Evolutionary conservation across 2,113 vertebrate species (phyloP).

Genomic region (Crotophaga sulcirostris): DNA sequence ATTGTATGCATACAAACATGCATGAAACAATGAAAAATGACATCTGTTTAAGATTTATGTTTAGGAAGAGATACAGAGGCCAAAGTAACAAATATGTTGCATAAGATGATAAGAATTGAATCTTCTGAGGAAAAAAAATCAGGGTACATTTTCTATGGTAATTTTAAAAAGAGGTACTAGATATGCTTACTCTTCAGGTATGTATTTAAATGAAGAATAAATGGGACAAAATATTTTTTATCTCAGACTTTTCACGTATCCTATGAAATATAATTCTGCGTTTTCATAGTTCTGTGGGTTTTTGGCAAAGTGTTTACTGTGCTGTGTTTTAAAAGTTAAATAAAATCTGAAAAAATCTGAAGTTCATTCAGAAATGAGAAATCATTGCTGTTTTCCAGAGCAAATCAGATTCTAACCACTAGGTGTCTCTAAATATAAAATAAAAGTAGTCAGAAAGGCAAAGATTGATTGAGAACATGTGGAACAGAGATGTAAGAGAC

Average conservation of each 20-base stretch:
- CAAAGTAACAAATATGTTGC: neutral
- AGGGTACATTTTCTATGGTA: neutral
- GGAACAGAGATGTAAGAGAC: neutral
- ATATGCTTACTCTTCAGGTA: neutral
- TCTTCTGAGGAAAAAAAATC: neutral
- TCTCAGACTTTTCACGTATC: neutral
- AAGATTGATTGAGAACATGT: rapidly evolving
- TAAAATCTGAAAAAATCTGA: neutral
- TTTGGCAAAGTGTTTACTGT: neutral
- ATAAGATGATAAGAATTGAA: neutral
- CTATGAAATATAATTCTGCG: neutral
- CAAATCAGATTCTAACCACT: neutral
- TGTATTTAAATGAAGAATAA: neutral
- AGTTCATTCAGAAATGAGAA: neutral
- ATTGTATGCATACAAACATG: neutral
- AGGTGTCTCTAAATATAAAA: conserved; percentile 14
- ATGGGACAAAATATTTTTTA: neutral
- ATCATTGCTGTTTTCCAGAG: neutral
- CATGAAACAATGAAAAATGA: neutral
- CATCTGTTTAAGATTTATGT: neutral
- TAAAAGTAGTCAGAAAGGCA: neutral
- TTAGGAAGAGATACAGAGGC: neutral
- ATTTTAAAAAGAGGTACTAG: too few relatives aligned
- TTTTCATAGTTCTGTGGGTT: neutral
- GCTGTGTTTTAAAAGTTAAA: neutral